Evolutionary conservation across 2,113 vertebrate species (phyloP).

Genomic region (Barnardius zonarius): DNA sequence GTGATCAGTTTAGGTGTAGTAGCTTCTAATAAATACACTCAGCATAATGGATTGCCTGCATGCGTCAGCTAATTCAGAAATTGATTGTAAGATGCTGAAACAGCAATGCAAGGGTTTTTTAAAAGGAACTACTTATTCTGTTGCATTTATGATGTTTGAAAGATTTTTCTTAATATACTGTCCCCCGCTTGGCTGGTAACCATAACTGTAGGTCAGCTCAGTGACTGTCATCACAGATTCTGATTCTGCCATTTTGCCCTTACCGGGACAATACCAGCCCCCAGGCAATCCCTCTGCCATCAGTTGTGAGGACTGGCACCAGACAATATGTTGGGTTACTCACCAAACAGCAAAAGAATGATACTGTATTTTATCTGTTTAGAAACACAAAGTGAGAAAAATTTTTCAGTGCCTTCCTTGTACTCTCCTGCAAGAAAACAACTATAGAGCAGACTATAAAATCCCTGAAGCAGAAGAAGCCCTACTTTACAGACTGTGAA

Average conservation of each 20-base stretch:
- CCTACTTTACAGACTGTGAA: background rate
- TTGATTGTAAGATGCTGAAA: background rate
- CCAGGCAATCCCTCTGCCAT: background rate
- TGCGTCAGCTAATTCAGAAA: background rate
- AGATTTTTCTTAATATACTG: background rate
- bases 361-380: background rate
- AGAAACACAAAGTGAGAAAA: background rate
- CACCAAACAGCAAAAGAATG: background rate
- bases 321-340: background rate
- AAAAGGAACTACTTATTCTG: background rate
- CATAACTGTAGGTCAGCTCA: background rate
- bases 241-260: background rate
- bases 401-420: background rate
- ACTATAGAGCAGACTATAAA: background rate
- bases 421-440: background rate
- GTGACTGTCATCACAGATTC: background rate
- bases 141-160: background rate
- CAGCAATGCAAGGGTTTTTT: background rate
- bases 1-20: background rate
- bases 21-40: background rate
- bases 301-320: background rate
- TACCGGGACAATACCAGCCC: background rate
- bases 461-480: background rate
- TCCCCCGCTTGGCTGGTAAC: background rate
- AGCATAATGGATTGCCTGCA: background rate